These are phyloP conservation scores for Passerculus sandwichensis DNA, from an alignment of 2,797 vertebrate species.

Conservation along the genomic window DNA sequence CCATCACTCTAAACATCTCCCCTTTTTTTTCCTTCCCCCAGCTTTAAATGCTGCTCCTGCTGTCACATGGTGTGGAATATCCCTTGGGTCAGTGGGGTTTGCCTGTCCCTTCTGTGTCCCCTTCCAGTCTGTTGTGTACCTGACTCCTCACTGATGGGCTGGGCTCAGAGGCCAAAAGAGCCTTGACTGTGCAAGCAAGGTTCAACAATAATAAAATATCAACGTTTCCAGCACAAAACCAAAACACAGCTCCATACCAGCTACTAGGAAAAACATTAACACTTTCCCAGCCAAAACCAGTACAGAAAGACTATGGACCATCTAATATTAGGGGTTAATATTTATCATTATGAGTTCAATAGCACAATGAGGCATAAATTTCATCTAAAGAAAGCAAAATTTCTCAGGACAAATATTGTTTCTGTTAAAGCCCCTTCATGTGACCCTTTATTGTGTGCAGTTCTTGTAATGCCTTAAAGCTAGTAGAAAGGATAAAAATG, in stretches of 20 bases:
- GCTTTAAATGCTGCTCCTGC: neutral
- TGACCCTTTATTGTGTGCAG: neutral
- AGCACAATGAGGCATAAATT: neutral
- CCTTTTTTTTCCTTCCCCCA: neutral
- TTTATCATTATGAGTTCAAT: neutral
- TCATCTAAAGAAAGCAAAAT: neutral
- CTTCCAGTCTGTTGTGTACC: too few species aligned
- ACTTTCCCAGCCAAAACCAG: neutral
- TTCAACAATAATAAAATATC: neutral
- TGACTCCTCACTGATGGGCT: neutral
- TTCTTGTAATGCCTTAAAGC: neutral
- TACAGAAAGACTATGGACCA: neutral
- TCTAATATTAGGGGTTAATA: neutral
- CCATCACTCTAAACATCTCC: neutral
- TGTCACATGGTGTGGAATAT: neutral
- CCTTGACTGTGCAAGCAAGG: neutral
- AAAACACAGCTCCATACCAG: neutral
- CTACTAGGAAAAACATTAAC: neutral
- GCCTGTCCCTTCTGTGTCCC: accelerated
- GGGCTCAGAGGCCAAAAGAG: neutral
- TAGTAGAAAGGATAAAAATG: neutral
- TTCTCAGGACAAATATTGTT: neutral
- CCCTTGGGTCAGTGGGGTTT: neutral
- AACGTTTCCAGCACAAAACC: accelerated
- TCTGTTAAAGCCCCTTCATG: neutral